Percentiles rank a stretch among this genome's conserved stretches.
Conservation (phyloP, 2,888 invertebrate species). For the Diadegma fenestrale region DNA sequence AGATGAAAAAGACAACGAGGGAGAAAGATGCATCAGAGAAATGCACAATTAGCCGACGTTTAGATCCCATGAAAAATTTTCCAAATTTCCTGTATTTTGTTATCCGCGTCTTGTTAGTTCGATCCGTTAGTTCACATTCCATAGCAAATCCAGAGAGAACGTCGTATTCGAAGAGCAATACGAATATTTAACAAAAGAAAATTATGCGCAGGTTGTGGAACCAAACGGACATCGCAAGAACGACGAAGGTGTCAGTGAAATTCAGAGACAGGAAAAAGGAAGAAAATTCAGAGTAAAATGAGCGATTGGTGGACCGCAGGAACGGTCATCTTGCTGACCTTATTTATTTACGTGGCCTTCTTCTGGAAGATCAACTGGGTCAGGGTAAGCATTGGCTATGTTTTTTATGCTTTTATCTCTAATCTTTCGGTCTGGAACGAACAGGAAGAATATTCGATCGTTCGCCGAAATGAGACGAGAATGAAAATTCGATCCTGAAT, state of each 20-base stretch:
- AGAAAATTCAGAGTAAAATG: constrained; percentile 67
- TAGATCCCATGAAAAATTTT: too few relatives aligned
- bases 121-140: too few relatives aligned
- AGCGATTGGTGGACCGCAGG: constrained; percentile 73
- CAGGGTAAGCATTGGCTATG: constrained; percentile 75
- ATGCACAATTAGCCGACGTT: too few relatives aligned
- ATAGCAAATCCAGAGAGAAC: neutral
- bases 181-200: neutral
- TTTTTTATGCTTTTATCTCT: constrained; percentile 8
- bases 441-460: neutral
- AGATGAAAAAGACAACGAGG: too few relatives aligned
- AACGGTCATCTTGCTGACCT: constrained; percentile 67
- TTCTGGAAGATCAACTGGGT: constrained; percentile 81
- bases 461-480: neutral
- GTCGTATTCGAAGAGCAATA: neutral
- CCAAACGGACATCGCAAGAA: constrained; percentile 9
- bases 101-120: too few relatives aligned
- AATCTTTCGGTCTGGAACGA: constrained; percentile 11
- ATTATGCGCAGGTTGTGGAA: neutral
- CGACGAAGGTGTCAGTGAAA: constrained; percentile 8
- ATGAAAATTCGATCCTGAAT: neutral
- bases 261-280: constrained; percentile 26
- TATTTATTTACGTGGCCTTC: constrained; percentile 76
- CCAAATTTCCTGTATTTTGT: too few relatives aligned
- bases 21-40: too few relatives aligned